Conservation (phyloP, 2,113 vertebrate genomes). For the Mobula birostris region DNA sequence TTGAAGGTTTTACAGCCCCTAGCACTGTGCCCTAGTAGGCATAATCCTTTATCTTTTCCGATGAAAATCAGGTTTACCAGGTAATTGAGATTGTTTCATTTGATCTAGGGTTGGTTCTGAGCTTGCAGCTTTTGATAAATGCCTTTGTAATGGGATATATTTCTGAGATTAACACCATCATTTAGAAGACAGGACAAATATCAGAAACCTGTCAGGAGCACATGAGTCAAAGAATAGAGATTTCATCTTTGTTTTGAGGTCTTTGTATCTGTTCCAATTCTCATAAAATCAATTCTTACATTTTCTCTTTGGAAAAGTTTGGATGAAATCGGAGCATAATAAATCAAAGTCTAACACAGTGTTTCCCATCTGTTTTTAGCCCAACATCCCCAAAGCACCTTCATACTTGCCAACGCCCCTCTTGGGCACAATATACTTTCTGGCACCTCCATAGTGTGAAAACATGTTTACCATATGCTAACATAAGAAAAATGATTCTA, state of each 20-base stretch:
- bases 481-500: too few species aligned
- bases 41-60: conserved; percentile 8
- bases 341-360: background rate
- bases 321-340: background rate
- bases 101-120: background rate
- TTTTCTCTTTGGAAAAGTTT: background rate
- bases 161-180: background rate
- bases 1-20: background rate
- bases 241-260: background rate
- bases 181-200: too few species aligned
- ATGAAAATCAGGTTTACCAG: conserved; percentile 13
- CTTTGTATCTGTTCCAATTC: background rate
- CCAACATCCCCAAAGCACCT: too few species aligned
- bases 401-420: too few species aligned
- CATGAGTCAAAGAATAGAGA: background rate
- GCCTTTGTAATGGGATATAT: background rate
- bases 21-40: background rate
- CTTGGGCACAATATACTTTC: too few species aligned
- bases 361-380: too few species aligned
- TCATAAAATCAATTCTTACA: background rate
- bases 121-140: background rate
- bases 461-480: too few species aligned
- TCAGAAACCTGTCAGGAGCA: background rate
- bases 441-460: too few species aligned
- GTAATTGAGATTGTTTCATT: background rate